Conservation (phyloP, 2,888 invertebrate genomes). For the Oscheius sp. region DNA sequence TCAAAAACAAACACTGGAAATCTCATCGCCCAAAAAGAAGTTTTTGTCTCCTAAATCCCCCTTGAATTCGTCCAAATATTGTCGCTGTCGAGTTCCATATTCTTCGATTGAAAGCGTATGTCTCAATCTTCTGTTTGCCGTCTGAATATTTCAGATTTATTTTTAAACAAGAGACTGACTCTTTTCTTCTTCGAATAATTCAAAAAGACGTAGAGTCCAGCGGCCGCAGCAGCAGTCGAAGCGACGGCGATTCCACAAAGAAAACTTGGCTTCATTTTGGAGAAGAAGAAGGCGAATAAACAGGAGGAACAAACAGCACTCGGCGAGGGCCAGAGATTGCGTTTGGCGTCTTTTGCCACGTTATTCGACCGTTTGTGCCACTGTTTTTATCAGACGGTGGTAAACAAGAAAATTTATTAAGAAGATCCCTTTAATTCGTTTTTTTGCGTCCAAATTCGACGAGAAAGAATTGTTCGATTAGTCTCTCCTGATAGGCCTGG, state of each 20-base stretch:
- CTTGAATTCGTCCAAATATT: slow-evolving; percentile 88
- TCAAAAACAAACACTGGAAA: slow-evolving; percentile 69
- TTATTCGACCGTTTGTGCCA: not conserved
- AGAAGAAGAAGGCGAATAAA: not conserved
- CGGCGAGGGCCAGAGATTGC: not conserved
- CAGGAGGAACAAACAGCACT: not conserved
- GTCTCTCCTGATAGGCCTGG: not conserved
- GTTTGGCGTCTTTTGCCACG: slow-evolving; percentile 3
- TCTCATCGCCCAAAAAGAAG: slow-evolving; percentile 94
- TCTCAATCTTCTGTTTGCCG: not conserved
- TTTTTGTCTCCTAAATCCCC: slow-evolving; percentile 89
- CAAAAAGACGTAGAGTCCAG: not conserved
- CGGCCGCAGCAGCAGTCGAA: not conserved
- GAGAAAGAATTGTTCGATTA: not conserved
- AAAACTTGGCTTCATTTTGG: no score
- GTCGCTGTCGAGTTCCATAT: slow-evolving; percentile 61
- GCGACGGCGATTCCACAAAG: not conserved
- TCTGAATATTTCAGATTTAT: not conserved
- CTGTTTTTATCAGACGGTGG: not conserved
- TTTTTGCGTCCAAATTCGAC: not conserved
- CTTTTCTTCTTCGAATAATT: not conserved
- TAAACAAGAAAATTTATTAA: not conserved
- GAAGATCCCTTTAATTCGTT: not conserved
- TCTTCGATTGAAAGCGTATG: slow-evolving; percentile 26
- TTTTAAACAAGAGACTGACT: slow-evolving; percentile 18